These are phyloP conservation scores for Plecotus auritus DNA, from an alignment of 2,113 vertebrate genomes.

Conservation along the genomic window DNA sequence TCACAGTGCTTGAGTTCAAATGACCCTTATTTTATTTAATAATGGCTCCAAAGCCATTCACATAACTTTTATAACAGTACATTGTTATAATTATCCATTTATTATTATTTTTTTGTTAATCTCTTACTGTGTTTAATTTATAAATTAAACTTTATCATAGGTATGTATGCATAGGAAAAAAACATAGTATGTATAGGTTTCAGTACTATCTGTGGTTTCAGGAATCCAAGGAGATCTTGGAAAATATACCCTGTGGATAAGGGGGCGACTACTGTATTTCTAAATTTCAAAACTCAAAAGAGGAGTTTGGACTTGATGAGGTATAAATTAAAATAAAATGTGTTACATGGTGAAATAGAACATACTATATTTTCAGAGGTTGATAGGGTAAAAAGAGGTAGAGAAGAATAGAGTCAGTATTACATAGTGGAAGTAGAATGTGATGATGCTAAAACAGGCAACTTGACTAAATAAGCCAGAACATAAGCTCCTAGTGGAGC, in stretches of 20 bases:
- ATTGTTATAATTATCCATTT: neutral
- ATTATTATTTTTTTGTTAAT: neutral
- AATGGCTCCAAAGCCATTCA: neutral
- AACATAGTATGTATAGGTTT: neutral
- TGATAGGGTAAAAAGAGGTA: neutral
- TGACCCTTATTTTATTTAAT: neutral
- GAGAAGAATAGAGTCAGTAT: neutral
- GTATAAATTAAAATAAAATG: slow-evolving; percentile 25
- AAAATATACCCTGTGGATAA: neutral
- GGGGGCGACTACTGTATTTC: neutral
- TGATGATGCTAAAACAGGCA: neutral
- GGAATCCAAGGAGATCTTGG: neutral
- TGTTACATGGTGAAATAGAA: neutral
- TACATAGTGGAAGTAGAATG: neutral
- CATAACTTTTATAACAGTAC: neutral
- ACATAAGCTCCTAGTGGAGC: neutral
- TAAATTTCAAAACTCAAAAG: neutral
- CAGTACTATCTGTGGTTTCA: no score
- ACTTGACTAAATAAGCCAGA: neutral
- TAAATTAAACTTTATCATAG: neutral
- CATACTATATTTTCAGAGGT: neutral
- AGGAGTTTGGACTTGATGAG: neutral
- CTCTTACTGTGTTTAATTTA: neutral
- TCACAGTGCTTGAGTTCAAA: neutral
- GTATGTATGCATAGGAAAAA: neutral